Percentiles rank a stretch among this genome's conserved stretches.
These are phyloP conservation scores for Hydrotaea diabolus DNA, from an alignment of 2,888 invertebrate genomes.

Conservation along the genomic window DNA sequence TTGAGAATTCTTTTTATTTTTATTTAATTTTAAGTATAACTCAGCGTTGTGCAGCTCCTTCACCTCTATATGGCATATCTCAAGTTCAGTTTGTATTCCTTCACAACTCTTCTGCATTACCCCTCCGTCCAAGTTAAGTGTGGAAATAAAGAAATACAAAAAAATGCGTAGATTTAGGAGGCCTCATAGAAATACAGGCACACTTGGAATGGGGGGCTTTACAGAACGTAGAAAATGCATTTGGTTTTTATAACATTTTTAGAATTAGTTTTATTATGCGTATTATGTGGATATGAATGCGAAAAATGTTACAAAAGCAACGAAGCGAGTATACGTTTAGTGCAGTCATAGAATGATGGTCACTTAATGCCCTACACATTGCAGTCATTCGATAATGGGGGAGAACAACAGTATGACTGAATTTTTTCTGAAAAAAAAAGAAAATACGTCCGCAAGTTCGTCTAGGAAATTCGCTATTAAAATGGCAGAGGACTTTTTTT, in stretches of 20 bases:
- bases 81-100: not conserved
- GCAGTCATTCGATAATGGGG: too few relatives aligned
- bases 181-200: not conserved
- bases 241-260: constrained; percentile 44
- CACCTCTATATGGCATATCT: not conserved
- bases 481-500: too few relatives aligned
- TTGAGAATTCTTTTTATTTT: constrained; percentile 12
- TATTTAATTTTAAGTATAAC: constrained; percentile 21
- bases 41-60: not conserved
- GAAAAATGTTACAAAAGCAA: not conserved
- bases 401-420: too few relatives aligned
- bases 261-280: constrained; percentile 31
- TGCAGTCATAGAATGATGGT: too few relatives aligned
- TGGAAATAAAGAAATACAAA: not conserved
- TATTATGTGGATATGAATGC: not conserved
- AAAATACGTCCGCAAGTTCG: too few relatives aligned
- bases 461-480: too few relatives aligned
- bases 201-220: too few relatives aligned
- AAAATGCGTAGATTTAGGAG: not conserved
- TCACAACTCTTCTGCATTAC: not conserved
- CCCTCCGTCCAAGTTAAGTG: not conserved
- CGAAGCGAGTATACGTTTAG: not conserved
- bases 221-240: constrained; percentile 56
- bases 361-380: too few relatives aligned
- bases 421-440: too few relatives aligned